phyloP scores from a whole-genome alignment of 1,140 invertebrate species.

The Myzus persicae region DNA sequence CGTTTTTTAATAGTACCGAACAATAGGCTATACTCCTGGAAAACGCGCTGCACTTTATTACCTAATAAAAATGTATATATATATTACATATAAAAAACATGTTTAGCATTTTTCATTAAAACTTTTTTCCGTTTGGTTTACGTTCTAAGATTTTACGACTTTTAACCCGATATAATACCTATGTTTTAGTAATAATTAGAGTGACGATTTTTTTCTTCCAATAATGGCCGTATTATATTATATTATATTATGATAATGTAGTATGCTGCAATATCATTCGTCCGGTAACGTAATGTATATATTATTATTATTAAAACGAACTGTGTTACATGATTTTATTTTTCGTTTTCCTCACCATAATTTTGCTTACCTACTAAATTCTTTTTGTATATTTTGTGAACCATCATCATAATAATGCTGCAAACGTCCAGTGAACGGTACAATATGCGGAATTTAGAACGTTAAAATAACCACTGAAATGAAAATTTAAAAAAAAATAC shows the following conservation, averaged over 20 bases:
- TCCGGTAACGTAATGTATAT: not conserved
- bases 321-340: not conserved
- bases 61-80: slow-evolving; percentile 27
- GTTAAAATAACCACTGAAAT: not conserved
- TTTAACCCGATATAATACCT: not conserved
- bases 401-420: not conserved
- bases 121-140: slow-evolving; percentile 14
- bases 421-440: not conserved
- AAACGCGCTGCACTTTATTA: slow-evolving; percentile 34
- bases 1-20: slow-evolving; percentile 42
- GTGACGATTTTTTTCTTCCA: not conserved
- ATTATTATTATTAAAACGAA: not conserved
- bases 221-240: not conserved
- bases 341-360: not conserved
- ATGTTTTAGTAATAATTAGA: not conserved
- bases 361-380: not conserved
- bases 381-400: not conserved
- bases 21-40: slow-evolving; percentile 32
- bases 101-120: slow-evolving; percentile 53
- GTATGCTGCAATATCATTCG: not conserved
- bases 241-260: not conserved
- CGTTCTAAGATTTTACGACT: slow-evolving; percentile 22
- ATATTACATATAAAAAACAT: not conserved
- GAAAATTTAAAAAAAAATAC: not conserved
- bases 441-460: not conserved